These are phyloP conservation scores for Galeopterus variegatus DNA, from an alignment of 2,113 vertebrate species.

Conservation along the genomic window DNA sequence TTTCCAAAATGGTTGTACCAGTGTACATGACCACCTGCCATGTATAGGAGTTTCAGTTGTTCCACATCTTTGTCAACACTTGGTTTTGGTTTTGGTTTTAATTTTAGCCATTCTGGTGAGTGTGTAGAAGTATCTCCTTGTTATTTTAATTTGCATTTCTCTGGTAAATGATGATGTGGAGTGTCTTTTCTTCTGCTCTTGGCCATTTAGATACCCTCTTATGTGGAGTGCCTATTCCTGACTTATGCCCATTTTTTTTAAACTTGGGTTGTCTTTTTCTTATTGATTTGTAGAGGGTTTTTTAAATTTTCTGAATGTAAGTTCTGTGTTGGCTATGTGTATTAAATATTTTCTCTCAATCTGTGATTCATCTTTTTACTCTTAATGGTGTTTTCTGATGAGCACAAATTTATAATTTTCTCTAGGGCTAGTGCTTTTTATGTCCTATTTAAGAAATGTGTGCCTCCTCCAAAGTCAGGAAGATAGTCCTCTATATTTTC, in stretches of 20 bases:
- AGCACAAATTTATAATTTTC: slow-evolving; percentile 16
- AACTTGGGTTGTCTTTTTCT: background rate
- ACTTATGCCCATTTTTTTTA: background rate
- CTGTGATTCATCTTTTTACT: background rate
- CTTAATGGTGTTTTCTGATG: background rate
- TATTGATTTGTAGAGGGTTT: background rate
- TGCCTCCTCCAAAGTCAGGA: background rate
- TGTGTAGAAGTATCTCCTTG: slow-evolving; percentile 2
- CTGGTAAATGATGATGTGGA: background rate
- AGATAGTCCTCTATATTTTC: slow-evolving; percentile 17
- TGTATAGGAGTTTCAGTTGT: background rate
- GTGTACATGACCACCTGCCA: background rate
- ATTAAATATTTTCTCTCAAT: slow-evolving; percentile 23
- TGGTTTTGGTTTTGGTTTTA: slow-evolving; percentile 13
- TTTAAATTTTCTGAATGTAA: background rate
- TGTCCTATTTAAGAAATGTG: slow-evolving; percentile 14
- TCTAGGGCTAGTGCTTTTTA: background rate
- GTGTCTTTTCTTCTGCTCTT: background rate
- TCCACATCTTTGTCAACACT: background rate
- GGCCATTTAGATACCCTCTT: background rate
- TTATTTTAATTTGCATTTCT: background rate
- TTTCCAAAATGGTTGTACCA: background rate
- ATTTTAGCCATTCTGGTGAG: background rate
- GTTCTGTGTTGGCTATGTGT: background rate
- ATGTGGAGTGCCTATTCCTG: background rate